Evolutionary conservation across 2,888 invertebrate species (phyloP).

Genomic region (Argyresthia goedartella): DNA sequence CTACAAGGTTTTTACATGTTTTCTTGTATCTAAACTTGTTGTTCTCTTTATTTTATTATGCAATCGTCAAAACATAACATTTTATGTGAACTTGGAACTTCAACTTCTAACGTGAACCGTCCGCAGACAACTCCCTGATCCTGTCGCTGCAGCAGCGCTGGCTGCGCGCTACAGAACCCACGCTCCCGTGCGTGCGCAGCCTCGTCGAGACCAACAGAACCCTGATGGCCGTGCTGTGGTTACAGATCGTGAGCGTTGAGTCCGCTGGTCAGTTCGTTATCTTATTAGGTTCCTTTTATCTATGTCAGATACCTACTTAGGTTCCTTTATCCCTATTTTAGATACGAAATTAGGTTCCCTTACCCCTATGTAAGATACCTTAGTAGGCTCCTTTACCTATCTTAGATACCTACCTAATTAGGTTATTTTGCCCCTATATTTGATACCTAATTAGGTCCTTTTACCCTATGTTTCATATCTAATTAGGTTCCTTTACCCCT

Average conservation of each 20-base stretch:
- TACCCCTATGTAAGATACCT: too few species aligned
- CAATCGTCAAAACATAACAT: background rate
- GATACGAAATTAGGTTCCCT: too few species aligned
- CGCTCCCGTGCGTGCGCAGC: conserved; percentile 73
- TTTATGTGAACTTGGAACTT: background rate
- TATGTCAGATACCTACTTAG: too few species aligned
- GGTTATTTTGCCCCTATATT: too few species aligned
- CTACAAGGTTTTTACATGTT: too few species aligned
- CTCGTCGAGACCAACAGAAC: conserved; percentile 85
- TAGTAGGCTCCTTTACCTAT: too few species aligned
- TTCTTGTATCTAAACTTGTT: background rate
- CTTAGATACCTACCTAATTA: too few species aligned
- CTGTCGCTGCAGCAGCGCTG: conserved; percentile 72
- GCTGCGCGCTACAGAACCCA: conserved; percentile 25
- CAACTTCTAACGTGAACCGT: background rate
- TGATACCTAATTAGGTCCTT: too few species aligned
- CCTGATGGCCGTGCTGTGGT: conserved; percentile 79
- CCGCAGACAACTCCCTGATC: conserved; percentile 78
- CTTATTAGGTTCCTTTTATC: too few species aligned
- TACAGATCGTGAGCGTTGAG: conserved; percentile 81
- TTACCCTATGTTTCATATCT: too few species aligned
- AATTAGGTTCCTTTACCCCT: too few species aligned
- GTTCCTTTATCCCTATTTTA: too few species aligned
- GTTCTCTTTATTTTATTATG: background rate
- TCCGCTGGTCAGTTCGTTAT: conserved; percentile 75